Conservation (phyloP, 2,888 invertebrate genomes). For the Elysia crispata region DNA sequence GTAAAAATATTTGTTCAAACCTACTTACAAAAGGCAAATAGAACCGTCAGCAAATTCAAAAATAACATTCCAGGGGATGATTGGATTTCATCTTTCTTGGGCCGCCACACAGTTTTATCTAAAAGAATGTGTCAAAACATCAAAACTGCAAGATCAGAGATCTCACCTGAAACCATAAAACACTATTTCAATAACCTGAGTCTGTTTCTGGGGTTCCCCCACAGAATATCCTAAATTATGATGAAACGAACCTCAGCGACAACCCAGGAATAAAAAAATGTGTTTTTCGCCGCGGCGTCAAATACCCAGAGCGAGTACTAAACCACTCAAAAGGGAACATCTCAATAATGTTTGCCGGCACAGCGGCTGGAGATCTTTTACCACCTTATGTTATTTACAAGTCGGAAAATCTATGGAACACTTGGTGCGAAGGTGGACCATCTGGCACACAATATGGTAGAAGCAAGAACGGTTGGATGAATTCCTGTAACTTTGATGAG, state of each 20-base stretch:
- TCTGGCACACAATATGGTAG: no score
- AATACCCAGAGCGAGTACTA: slow-evolving; percentile 72
- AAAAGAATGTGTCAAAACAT: slow-evolving; percentile 38
- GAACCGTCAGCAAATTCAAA: background rate
- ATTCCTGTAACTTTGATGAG: slow-evolving; percentile 68
- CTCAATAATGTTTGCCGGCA: slow-evolving; percentile 75
- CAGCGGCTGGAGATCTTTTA: slow-evolving; percentile 73
- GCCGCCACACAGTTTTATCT: slow-evolving; percentile 9
- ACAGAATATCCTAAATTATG: slow-evolving; percentile 68
- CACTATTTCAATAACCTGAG: slow-evolving; percentile 31
- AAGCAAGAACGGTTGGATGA: no score
- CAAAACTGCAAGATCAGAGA: background rate
- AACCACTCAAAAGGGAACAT: slow-evolving; percentile 71
- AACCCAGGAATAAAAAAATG: slow-evolving; percentile 30
- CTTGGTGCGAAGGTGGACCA: no score
- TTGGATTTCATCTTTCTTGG: background rate
- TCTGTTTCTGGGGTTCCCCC: slow-evolving; percentile 39
- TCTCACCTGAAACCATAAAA: background rate
- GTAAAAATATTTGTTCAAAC: slow-evolving; percentile 32
- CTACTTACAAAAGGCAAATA: background rate
- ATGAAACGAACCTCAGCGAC: background rate
- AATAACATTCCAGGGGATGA: slow-evolving; percentile 30
- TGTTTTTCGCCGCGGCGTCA: slow-evolving; percentile 15
- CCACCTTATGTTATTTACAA: no score
- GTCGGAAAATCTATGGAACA: no score